phyloP scores from a whole-genome alignment of 2,113 vertebrate genomes.

The Trichomycterus rosablanca region DNA sequence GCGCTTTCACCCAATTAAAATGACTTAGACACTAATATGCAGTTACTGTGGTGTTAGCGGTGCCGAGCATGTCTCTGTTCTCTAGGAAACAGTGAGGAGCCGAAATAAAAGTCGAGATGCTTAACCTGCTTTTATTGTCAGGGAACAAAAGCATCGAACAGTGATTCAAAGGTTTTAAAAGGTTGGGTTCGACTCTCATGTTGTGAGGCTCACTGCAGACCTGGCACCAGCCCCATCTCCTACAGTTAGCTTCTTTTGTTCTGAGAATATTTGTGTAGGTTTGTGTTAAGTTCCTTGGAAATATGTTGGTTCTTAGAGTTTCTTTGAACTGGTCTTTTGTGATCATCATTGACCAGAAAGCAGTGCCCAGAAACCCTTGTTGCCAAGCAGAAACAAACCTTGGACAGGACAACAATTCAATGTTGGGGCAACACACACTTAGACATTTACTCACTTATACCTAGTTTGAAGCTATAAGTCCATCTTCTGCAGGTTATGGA shows the following conservation, averaged over 20 bases:
- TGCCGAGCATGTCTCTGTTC: constrained; percentile 1
- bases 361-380: no score
- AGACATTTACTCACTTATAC: no score
- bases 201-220: constrained; percentile 11
- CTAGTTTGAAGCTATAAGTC: no score
- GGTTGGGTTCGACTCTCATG: constrained; percentile 5
- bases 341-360: no score
- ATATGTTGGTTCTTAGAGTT: background rate
- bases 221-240: background rate
- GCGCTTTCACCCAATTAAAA: constrained; percentile 27
- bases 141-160: constrained; percentile 18
- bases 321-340: no score
- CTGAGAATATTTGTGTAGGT: background rate
- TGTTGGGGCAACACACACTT: no score
- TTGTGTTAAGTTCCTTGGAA: background rate
- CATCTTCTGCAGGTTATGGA: no score
- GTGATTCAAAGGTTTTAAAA: constrained; percentile 20
- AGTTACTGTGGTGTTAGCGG: constrained; percentile 19
- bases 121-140: constrained; percentile 14
- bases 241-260: background rate
- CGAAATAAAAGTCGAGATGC: constrained; percentile 7
- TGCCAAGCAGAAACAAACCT: no score
- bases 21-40: constrained; percentile 15
- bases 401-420: no score
- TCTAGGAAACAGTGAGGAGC: background rate